Evolutionary conservation across 1,140 invertebrate species (phyloP), one percentile per base, ranked within the genome.

Genomic region (Drusus annulatus): DNA sequence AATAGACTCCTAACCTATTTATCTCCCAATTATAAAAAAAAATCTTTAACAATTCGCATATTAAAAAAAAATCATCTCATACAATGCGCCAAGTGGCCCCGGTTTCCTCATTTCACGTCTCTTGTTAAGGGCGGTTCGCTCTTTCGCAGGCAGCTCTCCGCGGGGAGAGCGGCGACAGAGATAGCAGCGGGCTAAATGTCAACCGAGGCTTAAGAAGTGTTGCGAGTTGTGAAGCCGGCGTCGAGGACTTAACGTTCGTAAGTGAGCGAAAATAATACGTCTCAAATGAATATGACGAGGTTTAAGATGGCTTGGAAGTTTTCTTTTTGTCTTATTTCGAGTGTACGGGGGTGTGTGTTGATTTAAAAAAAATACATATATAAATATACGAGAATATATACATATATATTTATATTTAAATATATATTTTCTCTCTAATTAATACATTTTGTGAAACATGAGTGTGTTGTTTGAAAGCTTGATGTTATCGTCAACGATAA

Each of bases 241-340:
- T 8, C 16, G 25, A 65, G 28, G 62, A 65, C 25, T 65, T 65
- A 60, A 65, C 25, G 36, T 25, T 65, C 4, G 28, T 36, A 65
- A 65, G 62, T 65, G 62, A 65, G 62, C 62, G 36, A 65, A 65
- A 65, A 36, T 21, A 65, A 65, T 65, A 36, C 62, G 16, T 25
- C 62, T 16, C 17, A 28, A 65, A 65, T 65, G 62, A 65, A 65
- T 25, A 16, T 65, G 28, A 65, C 16, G 28, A 25, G 62, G 19
- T 23, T 60, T 60, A 60, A 21, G 19, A 23, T 15, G 56, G 0
- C n/a, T 56, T 21, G 54, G 6, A 23, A 17, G 17, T 60, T 60
- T 60, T 60, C 7, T 60, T 60, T 36, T 45, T 13, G 10, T 45
- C 10, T 2, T 45, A 10, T 45, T 45, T 45, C 13, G 8, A 45